phyloP scores from a whole-genome alignment of 1,140 invertebrate species.

The Dendrolimus kikuchii region DNA sequence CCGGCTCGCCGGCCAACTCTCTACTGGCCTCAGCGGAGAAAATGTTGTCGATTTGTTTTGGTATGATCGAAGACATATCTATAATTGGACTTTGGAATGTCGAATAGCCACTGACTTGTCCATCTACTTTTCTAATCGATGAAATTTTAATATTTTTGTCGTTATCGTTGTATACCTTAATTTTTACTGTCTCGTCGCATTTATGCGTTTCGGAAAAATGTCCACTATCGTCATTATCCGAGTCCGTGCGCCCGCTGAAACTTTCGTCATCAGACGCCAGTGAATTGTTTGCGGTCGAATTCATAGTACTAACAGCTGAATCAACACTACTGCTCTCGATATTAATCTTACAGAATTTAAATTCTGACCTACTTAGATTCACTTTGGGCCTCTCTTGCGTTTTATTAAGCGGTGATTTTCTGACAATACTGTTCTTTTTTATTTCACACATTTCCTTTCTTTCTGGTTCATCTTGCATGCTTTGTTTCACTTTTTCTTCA shows the following conservation, averaged over 20 bases:
- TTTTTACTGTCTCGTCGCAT: slow-evolving; percentile 67
- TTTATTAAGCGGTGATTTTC: slow-evolving; percentile 73
- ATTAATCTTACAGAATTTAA: slow-evolving; percentile 72
- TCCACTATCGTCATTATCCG: slow-evolving; percentile 68
- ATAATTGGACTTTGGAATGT: slow-evolving; percentile 67
- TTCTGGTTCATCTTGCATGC: slow-evolving; percentile 59
- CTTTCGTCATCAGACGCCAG: slow-evolving; percentile 69
- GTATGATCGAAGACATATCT: slow-evolving; percentile 63
- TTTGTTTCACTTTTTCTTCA: slow-evolving; percentile 60
- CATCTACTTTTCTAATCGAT: slow-evolving; percentile 64
- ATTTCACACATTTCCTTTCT: slow-evolving; percentile 61
- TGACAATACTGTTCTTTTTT: slow-evolving; percentile 73
- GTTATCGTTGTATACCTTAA: slow-evolving; percentile 63
- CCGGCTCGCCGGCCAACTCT: slow-evolving; percentile 85
- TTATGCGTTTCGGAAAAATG: slow-evolving; percentile 65
- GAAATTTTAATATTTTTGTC: slow-evolving; percentile 61
- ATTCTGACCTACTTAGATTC: slow-evolving; percentile 72
- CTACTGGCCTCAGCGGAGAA: slow-evolving; percentile 76
- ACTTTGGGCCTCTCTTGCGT: slow-evolving; percentile 75
- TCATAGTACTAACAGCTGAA: slow-evolving; percentile 56
- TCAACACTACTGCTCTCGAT: slow-evolving; percentile 65
- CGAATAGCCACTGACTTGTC: slow-evolving; percentile 55
- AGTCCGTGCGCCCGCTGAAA: slow-evolving; percentile 64
- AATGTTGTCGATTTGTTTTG: slow-evolving; percentile 51
- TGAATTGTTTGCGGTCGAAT: slow-evolving; percentile 62